Evolutionary conservation across 2,113 vertebrate genomes (phyloP), one percentile per base, ranked within the genome.

Genomic region (Stegostoma tigrinum): DNA sequence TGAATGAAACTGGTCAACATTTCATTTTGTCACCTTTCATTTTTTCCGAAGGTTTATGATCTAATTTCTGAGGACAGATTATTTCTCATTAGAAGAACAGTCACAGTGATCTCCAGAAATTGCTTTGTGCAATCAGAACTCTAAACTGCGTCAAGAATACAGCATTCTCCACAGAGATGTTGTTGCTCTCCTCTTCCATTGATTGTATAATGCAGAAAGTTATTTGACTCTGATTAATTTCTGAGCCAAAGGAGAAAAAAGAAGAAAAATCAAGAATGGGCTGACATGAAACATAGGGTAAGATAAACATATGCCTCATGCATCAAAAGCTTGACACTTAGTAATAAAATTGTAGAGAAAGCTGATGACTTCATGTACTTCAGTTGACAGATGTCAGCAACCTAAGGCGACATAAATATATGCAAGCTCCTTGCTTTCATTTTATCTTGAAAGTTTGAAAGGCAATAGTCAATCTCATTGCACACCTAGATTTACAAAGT

Each of bases 311-410:
- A 72, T 95, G 67, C 94, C 94, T 72, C 94, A 95, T 75, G 67
- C 42, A 95, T 95, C 94, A 95, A 95, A 95, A 68, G 45, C 27
- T 72, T 95, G 94, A 95, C 94, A 72, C 94, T 72, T 52, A 72
- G 67, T 95, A 95, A 95, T 95, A 68, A 95, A 95, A 52, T 45
- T 52, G 45, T 48, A 52, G 72, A 72, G 94, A 75, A 95, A 95
- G 94, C 68, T 3, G 94, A 95, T 95, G 94, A 72, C 94, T 72
- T 95, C 94, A 72, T 19, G 38, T 70, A 95, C 45, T 48, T 34
- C 42, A 72, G 94, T 68, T 75, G 94, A 95, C 94, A 95, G 68
- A 95, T 48, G 94, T 72, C 94, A 75, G 27, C 12, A 72, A 72
- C 67, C 12, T 30, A 30, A 52, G 45, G 67, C 45, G 5, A 45